Conservation (phyloP, 37 sponge, comb jelly and placozoan genomes). For the Bolinopsis microptera region DNA sequence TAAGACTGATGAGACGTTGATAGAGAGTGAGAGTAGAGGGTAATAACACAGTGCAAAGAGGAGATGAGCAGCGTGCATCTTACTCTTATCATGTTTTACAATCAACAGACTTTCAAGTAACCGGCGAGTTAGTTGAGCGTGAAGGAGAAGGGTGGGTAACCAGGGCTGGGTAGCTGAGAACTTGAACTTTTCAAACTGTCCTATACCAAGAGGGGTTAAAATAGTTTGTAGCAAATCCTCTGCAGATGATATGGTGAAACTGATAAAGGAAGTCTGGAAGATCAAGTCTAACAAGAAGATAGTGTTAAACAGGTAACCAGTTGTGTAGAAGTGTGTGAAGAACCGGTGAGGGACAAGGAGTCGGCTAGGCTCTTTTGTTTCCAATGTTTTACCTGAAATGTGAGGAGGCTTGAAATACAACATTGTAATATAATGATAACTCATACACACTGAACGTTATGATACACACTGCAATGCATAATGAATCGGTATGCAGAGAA, state of each 20-base stretch:
- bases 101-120: slow-evolving; percentile 2
- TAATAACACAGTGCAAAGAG: slow-evolving; percentile 56
- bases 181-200: not conserved
- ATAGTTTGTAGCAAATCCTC: not conserved
- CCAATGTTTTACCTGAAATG: slow-evolving; percentile 4
- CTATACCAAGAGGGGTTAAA: not conserved
- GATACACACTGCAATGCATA: too few species aligned
- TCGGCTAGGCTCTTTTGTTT: not conserved
- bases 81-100: not conserved
- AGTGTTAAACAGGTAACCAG: slow-evolving; percentile 34
- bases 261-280: not conserved
- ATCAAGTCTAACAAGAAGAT: not conserved
- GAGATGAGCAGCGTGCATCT: slow-evolving; percentile 30
- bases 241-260: not conserved
- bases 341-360: slow-evolving; percentile 47
- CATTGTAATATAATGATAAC: too few species aligned
- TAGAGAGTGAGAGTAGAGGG: slow-evolving; percentile 46
- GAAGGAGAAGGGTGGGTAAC: not conserved
- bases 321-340: slow-evolving; percentile 49
- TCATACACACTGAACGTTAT: too few species aligned
- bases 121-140: not conserved
- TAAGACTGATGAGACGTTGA: not conserved
- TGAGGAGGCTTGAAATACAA: too few species aligned
- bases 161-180: not conserved
- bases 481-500: too few species aligned